Evolutionary conservation across 2,888 invertebrate species (phyloP), one percentile per base, ranked within the genome.

Genomic region (Mamestra brassicae): DNA sequence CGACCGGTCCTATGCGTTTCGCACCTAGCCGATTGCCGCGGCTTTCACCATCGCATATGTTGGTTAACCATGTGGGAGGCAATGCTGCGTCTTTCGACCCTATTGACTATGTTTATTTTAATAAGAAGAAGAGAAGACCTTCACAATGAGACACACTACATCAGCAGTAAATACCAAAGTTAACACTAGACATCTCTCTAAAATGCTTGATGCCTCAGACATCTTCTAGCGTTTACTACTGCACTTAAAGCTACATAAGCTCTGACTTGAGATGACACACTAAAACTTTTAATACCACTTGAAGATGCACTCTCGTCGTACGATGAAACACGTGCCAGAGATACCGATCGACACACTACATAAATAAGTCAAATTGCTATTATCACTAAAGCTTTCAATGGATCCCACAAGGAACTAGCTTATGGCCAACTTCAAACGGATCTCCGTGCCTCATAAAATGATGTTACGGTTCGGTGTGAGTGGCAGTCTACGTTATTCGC

Each of bases 401-500:
- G 36, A 63, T 76, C 11, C 67, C 76, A 61, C 76, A 73, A 47
- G 67, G 63, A 67, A 67, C 63, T 17, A 65, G 72, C 17, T 38
- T 67, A 42, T 5, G 57, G 11, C 67, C 15, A 54, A 36, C 11
- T 50, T 58, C 2, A 42, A 62, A 69, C 17, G 10, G 58, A 70
- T 61, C 15, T 58, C 15, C 42, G 26, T 38, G 7, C 8, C 8
- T 60, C 13, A 38, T 38, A 69, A 74, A 67, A 38, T 62, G 61
- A 69, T 60, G 47, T 81, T 83, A 85, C 85, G 45, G 17, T 50
- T 79, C 89, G 88, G 92, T 93, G 83, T 83, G 77, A 81, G 57
- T 42, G 68, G 2, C 62, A 0, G 71, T n/a, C 71, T 74, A 61
- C 61, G 81, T 83, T 93, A 92, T 94, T 93, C 93, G 89, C 90